Evolutionary conservation across 2,797 vertebrate genomes (phyloP).

Genomic region (Rhabdophis nuchalis): DNA sequence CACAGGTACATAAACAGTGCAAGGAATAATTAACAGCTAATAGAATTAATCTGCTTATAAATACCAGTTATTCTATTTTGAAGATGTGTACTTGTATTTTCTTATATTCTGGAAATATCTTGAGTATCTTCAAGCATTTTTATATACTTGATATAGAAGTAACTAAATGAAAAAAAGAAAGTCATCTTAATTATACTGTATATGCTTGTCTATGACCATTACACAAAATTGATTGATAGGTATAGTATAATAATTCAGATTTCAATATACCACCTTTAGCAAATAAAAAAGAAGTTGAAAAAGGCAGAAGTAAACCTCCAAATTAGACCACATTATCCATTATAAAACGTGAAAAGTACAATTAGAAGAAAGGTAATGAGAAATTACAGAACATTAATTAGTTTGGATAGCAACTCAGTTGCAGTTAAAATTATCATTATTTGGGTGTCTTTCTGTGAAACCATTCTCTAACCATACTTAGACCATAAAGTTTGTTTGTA

Average conservation of each 20-base stretch:
- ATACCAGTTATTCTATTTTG: not conserved
- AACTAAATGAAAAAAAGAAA: not conserved
- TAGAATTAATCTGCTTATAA: conserved; percentile 21
- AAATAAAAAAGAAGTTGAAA: not conserved
- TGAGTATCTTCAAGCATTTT: not conserved
- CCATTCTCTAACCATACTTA: not conserved
- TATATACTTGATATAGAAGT: not conserved
- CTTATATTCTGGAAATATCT: not conserved
- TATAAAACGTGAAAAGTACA: not conserved
- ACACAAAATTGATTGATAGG: not conserved
- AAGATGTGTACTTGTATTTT: not conserved
- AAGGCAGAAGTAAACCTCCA: not conserved
- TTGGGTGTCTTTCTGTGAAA: not conserved
- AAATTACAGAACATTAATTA: not conserved
- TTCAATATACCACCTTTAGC: not conserved
- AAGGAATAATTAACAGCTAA: conserved; percentile 22
- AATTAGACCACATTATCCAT: not conserved
- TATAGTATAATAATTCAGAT: not conserved
- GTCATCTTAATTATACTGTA: not conserved
- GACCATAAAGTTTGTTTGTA: not conserved
- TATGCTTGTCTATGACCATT: not conserved
- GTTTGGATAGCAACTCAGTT: not conserved
- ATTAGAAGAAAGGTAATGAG: not conserved
- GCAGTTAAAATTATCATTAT: not conserved
- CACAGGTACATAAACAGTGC: conserved; percentile 30